Evolutionary conservation across 2,113 vertebrate species (phyloP).

Genomic region (Plecotus auritus): DNA sequence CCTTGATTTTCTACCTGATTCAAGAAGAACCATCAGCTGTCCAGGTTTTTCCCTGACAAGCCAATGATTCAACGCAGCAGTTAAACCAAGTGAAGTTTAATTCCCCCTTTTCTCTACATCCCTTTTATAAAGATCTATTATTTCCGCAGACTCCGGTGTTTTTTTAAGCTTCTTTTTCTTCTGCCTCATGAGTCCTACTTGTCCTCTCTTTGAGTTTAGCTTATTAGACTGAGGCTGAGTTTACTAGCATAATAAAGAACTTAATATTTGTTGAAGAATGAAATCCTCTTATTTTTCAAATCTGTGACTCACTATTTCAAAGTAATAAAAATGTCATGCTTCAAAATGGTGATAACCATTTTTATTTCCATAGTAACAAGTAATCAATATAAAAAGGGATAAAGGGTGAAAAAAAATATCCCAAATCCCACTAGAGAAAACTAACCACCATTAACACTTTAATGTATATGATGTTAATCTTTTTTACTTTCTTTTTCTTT

Average conservation of each 20-base stretch:
- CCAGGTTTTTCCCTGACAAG: constrained; percentile 26
- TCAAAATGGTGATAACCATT: not conserved
- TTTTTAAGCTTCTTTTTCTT: constrained; percentile 19
- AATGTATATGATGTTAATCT: not conserved
- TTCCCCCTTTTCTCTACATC: not conserved
- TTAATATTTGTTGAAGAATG: not conserved
- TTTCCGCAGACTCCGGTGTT: not conserved
- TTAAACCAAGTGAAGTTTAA: not conserved
- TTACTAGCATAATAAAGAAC: not conserved
- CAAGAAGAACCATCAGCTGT: not conserved
- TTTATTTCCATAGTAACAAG: not conserved
- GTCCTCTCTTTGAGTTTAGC: not conserved
- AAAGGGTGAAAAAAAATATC: not conserved
- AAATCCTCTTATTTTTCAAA: not conserved
- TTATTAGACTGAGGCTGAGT: not conserved
- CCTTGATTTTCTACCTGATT: constrained; percentile 17
- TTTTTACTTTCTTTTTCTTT: not conserved
- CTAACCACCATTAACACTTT: not conserved
- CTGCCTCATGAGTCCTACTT: not conserved
- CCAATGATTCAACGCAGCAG: not conserved
- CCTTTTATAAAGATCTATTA: constrained; percentile 28
- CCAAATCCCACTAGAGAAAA: not conserved
- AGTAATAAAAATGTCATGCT: constrained; percentile 9
- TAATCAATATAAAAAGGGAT: not conserved
- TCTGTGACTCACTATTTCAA: not conserved